These are phyloP conservation scores for Toxotes chatareus DNA, from an alignment of 2,113 vertebrate species.

Conservation along the genomic window DNA sequence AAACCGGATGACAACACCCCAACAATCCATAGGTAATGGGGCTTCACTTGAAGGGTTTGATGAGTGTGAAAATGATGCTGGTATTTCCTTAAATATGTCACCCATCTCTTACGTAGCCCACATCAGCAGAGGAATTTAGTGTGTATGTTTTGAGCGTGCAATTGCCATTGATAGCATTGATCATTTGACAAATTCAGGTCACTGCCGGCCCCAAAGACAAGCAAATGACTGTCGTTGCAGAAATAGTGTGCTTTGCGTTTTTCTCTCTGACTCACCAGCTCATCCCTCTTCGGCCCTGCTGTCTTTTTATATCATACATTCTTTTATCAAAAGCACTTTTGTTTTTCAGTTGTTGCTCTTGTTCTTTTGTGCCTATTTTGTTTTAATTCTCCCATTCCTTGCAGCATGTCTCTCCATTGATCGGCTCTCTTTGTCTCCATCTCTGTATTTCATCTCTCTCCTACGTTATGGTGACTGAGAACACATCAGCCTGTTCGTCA, in stretches of 20 bases:
- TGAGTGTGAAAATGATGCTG: too few species aligned
- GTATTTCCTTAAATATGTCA: too few species aligned
- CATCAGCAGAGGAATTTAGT: background rate
- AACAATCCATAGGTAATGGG: too few species aligned
- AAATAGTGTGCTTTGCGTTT: background rate
- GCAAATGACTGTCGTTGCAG: slow-evolving; percentile 25
- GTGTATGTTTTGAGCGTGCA: background rate
- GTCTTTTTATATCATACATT: slow-evolving; percentile 26
- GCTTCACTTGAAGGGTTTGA: too few species aligned
- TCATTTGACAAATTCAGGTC: slow-evolving; percentile 57
- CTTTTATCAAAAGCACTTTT: slow-evolving; percentile 37
- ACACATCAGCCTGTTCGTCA: slow-evolving; percentile 26
- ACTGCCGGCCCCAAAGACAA: slow-evolving; percentile 20
- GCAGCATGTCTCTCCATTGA: slow-evolving; percentile 29
- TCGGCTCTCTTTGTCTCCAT: slow-evolving; percentile 4
- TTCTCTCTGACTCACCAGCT: slow-evolving; percentile 45
- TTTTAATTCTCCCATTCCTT: slow-evolving; percentile 1
- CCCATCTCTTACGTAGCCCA: too few species aligned
- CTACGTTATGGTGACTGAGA: background rate
- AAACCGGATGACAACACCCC: too few species aligned
- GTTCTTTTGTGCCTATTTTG: slow-evolving; percentile 17
- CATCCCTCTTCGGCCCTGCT: slow-evolving; percentile 11
- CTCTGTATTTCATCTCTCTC: slow-evolving; percentile 15
- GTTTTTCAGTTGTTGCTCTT: slow-evolving; percentile 1
- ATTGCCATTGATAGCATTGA: slow-evolving; percentile 1